Evolutionary conservation across 2,888 invertebrate species (phyloP).

Genomic region (Seira ritae): DNA sequence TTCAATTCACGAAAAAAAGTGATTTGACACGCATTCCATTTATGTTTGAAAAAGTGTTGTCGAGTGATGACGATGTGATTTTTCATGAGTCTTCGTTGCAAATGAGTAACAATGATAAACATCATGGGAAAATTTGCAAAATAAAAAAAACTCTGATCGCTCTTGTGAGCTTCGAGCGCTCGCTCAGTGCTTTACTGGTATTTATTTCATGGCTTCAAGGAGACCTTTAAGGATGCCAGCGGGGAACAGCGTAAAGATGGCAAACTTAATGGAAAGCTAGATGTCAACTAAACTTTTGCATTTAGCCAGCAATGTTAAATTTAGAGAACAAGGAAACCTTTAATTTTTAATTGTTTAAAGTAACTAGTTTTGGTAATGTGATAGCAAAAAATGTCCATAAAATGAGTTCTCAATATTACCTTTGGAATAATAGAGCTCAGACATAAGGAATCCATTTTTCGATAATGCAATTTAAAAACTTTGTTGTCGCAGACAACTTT

Average conservation of each 20-base stretch:
- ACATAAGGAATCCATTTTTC: neutral
- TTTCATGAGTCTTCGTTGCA: constrained; percentile 18
- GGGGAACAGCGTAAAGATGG: neutral
- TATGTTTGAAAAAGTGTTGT: neutral
- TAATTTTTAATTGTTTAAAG: neutral
- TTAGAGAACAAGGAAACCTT: neutral
- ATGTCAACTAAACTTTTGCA: neutral
- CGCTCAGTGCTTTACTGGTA: no score
- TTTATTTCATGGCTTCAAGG: no score
- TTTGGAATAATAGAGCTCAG: neutral
- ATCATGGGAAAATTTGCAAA: constrained; percentile 18
- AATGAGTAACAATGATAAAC: constrained; percentile 2
- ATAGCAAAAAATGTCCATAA: neutral
- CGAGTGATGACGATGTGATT: neutral
- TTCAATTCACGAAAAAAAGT: neutral
- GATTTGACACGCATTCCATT: neutral
- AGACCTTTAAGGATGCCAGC: neutral
- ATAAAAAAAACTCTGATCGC: constrained; percentile 7
- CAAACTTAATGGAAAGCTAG: neutral
- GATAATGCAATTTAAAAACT: neutral
- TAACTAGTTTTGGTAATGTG: neutral
- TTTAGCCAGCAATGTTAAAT: no score
- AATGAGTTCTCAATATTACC: neutral
- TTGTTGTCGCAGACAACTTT: neutral
- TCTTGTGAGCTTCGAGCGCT: no score